Percentiles rank a stretch among this genome's conserved stretches.
Conservation (phyloP, 2,888 invertebrate species). For the Lysandra bellargus region DNA sequence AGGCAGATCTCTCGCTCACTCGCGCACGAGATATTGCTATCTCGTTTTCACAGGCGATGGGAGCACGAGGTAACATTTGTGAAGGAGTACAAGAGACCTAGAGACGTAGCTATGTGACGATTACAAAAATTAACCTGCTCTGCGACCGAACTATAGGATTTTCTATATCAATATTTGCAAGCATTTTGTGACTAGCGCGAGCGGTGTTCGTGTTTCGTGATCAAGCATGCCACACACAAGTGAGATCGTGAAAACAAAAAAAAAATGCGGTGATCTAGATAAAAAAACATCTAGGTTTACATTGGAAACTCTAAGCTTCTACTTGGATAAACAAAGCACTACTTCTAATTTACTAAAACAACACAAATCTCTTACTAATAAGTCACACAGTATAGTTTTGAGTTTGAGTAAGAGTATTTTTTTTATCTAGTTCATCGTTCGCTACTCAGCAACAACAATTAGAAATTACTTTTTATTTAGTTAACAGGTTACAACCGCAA, state of each 20-base stretch:
- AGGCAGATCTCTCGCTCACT: background rate
- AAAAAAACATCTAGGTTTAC: conserved; percentile 40
- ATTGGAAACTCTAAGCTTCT: background rate
- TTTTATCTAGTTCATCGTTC: conserved; percentile 19
- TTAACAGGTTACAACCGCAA: conserved; percentile 35
- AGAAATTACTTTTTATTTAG: background rate
- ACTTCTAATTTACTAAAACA: background rate
- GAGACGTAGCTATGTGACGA: no score
- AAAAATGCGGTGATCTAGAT: conserved; percentile 48
- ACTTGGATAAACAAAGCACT: background rate
- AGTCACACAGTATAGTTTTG: background rate
- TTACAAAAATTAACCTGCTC: background rate
- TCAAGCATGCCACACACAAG: conserved; percentile 66
- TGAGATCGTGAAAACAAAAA: conserved; percentile 41
- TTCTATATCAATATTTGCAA: conserved; percentile 14
- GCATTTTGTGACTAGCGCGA: conserved; percentile 19
- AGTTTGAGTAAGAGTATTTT: background rate
- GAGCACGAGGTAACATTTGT: no score
- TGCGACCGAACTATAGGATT: background rate
- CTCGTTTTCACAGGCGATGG: background rate
- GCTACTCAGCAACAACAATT: conserved; percentile 11
- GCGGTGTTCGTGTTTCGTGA: conserved; percentile 47
- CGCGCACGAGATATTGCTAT: background rate
- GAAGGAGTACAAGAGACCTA: no score
- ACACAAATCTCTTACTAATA: background rate